Percentiles rank a stretch among this genome's conserved stretches.
phyloP scores from a whole-genome alignment of 64 coral and sea anemone genomes.

The Actinia tenebrosa region DNA sequence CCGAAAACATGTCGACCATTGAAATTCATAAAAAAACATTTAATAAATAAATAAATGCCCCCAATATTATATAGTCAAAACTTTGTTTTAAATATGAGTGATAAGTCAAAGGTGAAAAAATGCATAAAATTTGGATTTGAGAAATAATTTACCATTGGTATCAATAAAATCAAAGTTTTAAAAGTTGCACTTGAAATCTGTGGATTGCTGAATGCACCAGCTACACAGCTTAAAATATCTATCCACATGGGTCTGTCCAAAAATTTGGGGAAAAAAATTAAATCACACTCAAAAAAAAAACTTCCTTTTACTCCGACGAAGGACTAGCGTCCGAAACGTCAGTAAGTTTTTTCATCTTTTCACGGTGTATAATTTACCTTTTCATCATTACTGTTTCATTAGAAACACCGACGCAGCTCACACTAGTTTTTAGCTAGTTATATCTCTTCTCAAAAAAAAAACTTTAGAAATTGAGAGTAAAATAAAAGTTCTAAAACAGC shows the following conservation, averaged over 20 bases:
- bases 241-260: neutral
- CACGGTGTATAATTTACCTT: too few species aligned
- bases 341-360: too few species aligned
- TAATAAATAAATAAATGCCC: too few species aligned
- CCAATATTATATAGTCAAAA: neutral
- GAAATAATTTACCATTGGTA: neutral
- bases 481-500: slow-evolving; percentile 1
- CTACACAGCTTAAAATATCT: neutral
- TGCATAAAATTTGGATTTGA: neutral
- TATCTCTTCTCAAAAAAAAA: too few species aligned
- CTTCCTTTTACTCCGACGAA: too few species aligned
- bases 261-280: neutral
- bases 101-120: neutral
- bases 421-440: too few species aligned
- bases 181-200: neutral
- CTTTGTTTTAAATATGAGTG: neutral
- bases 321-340: too few species aligned
- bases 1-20: too few species aligned
- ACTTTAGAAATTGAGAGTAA: neutral
- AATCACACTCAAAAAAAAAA: neutral
- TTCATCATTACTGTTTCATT: too few species aligned
- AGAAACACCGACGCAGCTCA: too few species aligned
- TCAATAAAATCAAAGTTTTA: slow-evolving; percentile 2
- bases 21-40: too few species aligned
- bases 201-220: neutral